Evolutionary conservation across 1,140 invertebrate genomes (phyloP), one percentile per base, ranked within the genome.

Genomic region (Drosophila santomea): DNA sequence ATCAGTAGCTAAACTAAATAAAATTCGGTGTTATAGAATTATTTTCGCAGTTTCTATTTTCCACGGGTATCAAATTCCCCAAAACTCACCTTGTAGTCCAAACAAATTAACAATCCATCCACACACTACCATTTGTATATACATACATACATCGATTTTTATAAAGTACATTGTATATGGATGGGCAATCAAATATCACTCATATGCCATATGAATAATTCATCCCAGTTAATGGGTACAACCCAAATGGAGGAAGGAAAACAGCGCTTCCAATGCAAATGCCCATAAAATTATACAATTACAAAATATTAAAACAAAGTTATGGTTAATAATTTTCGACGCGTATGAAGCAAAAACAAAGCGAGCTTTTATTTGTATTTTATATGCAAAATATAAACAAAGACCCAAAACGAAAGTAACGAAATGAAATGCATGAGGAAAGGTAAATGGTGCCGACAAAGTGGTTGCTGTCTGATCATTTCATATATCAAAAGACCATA

Each of bases 251-350:
- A 41, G 36, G 17, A 41, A 17, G 41, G 50, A 32, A 51, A 48
- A 51, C 35, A 54, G 51, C 58, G 60, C 39, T 48, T 56, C 35
- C 56, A 73, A 76, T 82, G 83, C 71, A 88, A 83, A 89, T 89
- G 73, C 54, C 64, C 84, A 78, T 80, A 72, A 89, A 89, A 83
- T 88, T 88, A 89, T 88, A 89, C 80, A 88, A 88, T 88, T 88
- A 88, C 84, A 89, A 89, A 88, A 88, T 88, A 89, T 80, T 88
- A 80, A 84, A 84, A 66, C 60, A 59, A 72, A 80, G 68, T 88
- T 84, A 89, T 88, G 76, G 84, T 62, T 84, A 78, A 83, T 80
- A 60, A 88, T 89, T 89, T 77, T 58, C 39, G 67, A 50, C 60
- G 75, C 75, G 59, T 63, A 73, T 54, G 38, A 60, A 39, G 35